phyloP scores from a whole-genome alignment of 2,113 vertebrate genomes.

The Alectura lathami region DNA sequence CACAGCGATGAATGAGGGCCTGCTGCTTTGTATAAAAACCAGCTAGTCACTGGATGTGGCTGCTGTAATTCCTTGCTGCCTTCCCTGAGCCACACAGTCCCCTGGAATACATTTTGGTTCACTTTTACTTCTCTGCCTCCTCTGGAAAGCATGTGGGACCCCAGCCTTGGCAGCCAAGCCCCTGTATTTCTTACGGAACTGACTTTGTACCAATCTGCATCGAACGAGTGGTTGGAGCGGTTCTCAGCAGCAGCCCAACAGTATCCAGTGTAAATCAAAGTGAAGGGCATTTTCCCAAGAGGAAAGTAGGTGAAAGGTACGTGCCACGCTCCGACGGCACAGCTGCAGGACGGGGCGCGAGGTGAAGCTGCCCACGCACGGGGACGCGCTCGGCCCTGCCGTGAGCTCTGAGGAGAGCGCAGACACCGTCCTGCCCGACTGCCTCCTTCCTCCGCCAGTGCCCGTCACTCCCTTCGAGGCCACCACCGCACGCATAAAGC shows the following conservation, averaged over 20 bases:
- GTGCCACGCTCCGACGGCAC: background rate
- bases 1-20: background rate
- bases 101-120: background rate
- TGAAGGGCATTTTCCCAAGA: background rate
- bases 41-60: background rate
- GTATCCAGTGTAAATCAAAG: background rate
- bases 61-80: background rate
- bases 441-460: background rate
- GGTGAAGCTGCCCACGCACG: background rate
- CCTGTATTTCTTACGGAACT: background rate
- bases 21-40: background rate
- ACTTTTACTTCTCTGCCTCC: background rate
- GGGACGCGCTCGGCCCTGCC: fast-evolving
- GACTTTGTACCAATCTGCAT: background rate
- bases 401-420: background rate
- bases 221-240: background rate
- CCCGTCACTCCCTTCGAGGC: background rate
- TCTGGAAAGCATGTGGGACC: no score
- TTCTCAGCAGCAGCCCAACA: background rate
- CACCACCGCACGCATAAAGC: fast-evolving
- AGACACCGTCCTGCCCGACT: no score
- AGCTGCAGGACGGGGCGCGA: background rate
- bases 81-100: background rate
- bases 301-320: conserved; percentile 26
- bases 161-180: background rate